Evolutionary conservation across 2,888 invertebrate species (phyloP).

Genomic region (Himalopsyche kuldschensis): DNA sequence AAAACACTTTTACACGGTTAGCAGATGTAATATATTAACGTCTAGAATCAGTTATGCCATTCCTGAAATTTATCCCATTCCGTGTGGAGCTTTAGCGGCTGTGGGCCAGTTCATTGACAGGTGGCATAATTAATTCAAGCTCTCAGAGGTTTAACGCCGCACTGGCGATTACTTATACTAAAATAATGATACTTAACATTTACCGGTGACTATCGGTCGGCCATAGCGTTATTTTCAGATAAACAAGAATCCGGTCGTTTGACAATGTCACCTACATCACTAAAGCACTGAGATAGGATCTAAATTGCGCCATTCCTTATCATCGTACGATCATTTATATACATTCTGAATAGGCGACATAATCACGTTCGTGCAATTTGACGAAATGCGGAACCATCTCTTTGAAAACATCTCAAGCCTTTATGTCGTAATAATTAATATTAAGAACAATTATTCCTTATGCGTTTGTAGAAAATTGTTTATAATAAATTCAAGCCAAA

Average conservation of each 20-base stretch:
- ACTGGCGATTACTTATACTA: not conserved
- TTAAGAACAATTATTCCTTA: not conserved
- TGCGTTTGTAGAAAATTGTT: no score
- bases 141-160: slow-evolving; percentile 19
- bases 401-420: not conserved
- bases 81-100: not conserved
- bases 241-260: not conserved
- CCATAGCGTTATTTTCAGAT: not conserved
- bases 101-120: slow-evolving; percentile 24
- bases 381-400: not conserved
- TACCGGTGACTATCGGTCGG: not conserved
- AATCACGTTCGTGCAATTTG: not conserved
- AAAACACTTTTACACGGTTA: no score
- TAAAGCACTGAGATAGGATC: not conserved
- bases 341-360: not conserved
- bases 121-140: slow-evolving; percentile 30
- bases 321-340: not conserved
- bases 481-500: no score
- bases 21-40: no score
- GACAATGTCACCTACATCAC: not conserved
- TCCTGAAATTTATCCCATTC: not conserved
- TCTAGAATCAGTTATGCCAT: not conserved
- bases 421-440: not conserved
- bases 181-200: slow-evolving; percentile 17
- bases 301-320: not conserved